Evolutionary conservation across 2,888 invertebrate species (phyloP).

Genomic region (Vandiemenella viatica): DNA sequence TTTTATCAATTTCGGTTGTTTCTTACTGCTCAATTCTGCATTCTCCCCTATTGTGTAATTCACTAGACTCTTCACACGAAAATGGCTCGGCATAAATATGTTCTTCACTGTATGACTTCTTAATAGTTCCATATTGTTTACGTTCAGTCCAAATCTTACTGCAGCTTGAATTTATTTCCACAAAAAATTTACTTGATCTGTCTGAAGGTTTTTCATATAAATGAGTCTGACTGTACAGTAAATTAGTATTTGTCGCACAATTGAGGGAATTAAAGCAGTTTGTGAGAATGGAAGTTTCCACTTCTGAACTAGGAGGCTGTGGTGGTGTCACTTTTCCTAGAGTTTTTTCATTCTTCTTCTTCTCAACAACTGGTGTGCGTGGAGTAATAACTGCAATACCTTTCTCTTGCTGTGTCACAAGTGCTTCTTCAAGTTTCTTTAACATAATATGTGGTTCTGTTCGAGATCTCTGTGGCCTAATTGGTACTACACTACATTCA

Average conservation of each 20-base stretch:
- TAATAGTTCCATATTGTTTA: constrained; percentile 5
- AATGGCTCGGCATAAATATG: constrained; percentile 50
- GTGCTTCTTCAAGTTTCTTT: constrained; percentile 43
- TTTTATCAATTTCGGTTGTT: not conserved
- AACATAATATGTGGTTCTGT: constrained; percentile 43
- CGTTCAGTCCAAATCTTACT: not conserved
- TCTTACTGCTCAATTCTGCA: not conserved
- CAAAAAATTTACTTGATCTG: constrained; percentile 10
- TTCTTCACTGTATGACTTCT: constrained; percentile 27
- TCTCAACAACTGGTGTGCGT: constrained; percentile 1
- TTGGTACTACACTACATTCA: not conserved
- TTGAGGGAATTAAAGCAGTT: constrained; percentile 29
- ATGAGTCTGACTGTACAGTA: constrained; percentile 1
- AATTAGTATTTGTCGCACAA: constrained; percentile 19
- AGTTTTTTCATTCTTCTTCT: not conserved
- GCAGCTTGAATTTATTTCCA: not conserved
- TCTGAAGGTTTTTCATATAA: constrained; percentile 10
- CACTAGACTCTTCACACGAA: constrained; percentile 12
- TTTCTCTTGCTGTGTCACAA: constrained; percentile 32
- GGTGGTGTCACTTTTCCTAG: not conserved
- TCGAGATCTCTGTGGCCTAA: constrained; percentile 18
- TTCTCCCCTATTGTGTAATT: not conserved
- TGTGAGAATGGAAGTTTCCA: not conserved
- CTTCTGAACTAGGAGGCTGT: not conserved
- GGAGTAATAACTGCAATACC: constrained; percentile 6